These are phyloP conservation scores for Chrysodeixis includens DNA, from an alignment of 2,888 invertebrate species.

Conservation along the genomic window DNA sequence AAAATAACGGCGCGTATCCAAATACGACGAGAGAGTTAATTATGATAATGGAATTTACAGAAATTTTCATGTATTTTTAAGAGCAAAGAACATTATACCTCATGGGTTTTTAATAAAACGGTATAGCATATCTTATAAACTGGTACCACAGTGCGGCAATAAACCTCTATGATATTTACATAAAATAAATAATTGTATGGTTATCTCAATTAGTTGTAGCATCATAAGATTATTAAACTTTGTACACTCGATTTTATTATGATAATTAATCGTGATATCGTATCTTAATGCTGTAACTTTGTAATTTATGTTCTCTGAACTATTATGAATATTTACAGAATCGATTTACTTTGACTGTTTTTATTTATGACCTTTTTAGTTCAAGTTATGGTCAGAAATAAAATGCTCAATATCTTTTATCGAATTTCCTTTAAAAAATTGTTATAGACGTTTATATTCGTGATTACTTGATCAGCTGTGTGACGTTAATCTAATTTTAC, in stretches of 20 bases:
- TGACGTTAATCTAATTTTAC: constrained; percentile 13
- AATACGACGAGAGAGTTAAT: constrained; percentile 67
- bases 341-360: constrained; percentile 24
- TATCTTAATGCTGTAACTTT: constrained; percentile 43
- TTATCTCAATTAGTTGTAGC: constrained; percentile 63
- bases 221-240: constrained; percentile 58
- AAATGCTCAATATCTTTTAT: neutral
- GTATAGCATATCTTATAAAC: constrained; percentile 65
- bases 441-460: no score
- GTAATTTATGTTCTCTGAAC: constrained; percentile 35
- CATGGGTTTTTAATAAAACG: constrained; percentile 65
- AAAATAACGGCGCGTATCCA: constrained; percentile 69
- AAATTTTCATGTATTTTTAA: constrained; percentile 52
- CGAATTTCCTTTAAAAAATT: neutral
- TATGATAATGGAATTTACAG: constrained; percentile 69
- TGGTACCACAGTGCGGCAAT: constrained; percentile 56
- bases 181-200: constrained; percentile 65
- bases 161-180: constrained; percentile 65
- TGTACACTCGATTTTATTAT: constrained; percentile 59
- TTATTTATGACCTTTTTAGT: constrained; percentile 3
- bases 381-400: neutral
- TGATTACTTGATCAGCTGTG: neutral
- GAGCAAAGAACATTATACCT: constrained; percentile 59
- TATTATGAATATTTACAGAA: constrained; percentile 26
- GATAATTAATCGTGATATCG: constrained; percentile 58